Base-by-base conservation (phyloP, 1,140 invertebrate species). In the Drosophila ananassae region DNA sequence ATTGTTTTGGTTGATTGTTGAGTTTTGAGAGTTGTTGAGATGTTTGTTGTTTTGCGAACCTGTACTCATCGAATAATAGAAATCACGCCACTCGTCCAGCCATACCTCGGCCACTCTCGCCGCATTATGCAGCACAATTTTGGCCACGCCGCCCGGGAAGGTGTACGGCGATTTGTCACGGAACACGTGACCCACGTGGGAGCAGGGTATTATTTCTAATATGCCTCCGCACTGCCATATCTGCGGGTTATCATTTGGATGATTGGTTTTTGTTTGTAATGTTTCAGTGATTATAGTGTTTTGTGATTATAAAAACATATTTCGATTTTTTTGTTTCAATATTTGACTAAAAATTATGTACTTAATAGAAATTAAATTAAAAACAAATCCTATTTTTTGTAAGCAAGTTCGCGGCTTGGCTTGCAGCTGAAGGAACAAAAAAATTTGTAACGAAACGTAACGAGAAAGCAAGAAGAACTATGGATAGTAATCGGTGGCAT, bases 141-240 rank as follows among this genome's bases (percentile, higher is more conserved):
- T 98, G 89, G 97, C 97, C 79, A 99, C 98, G 76, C 99, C 99
- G 81, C 98, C 98, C 61, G 99, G 99, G 94, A 99, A 99, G 73
- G 98, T 98, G 93, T 99, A 99, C 28, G 99, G 99, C 78, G 97
- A 98, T 93, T 99, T 99, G 94, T 99, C 99, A 81, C 99, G 95
- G 94, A 99, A 99, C 78, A 99, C 98, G 93, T 99, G 98, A 63
- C 98, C 98, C 75, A 99, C 98, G 93, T 98, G 97, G 55, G 97
- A 98, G 92, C 98, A 98, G 68, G 98, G 98, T 91, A 97, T 96
- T 92, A 99, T 99, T 94, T 99, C 98, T 94, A 99, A 94, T 79
- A 94, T 96, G 72, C 98, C 98, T 90, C 98, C 98, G 93, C 98
- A 99, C 95, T 98, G 98, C 98, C 98, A 99, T 73, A 99, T 97